Conservation (phyloP, 2,113 vertebrate species). For the Oncorhynchus clarkii region DNA sequence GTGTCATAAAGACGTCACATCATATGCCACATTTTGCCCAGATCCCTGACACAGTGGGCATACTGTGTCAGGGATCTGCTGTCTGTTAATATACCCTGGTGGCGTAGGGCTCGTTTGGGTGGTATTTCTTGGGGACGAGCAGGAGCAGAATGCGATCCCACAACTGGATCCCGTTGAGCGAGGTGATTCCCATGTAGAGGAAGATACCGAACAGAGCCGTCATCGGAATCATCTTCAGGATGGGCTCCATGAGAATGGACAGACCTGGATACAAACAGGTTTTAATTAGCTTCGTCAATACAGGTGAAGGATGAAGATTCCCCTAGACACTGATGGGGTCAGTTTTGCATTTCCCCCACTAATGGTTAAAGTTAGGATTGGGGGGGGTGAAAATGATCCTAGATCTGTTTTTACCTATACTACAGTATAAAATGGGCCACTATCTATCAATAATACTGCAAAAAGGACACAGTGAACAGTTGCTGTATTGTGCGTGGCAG, state of each 20-base stretch:
- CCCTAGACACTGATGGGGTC: too few species aligned
- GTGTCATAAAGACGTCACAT: not conserved
- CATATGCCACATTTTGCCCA: not conserved
- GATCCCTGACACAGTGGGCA: not conserved
- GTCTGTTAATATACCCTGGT: slow-evolving; percentile 73
- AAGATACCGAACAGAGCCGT: slow-evolving; percentile 95
- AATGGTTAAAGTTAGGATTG: too few species aligned
- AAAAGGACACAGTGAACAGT: too few species aligned
- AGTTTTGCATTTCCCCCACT: too few species aligned
- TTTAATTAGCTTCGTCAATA: not conserved
- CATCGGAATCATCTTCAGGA: slow-evolving; percentile 88
- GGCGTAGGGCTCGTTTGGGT: slow-evolving; percentile 82
- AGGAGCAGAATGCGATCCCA: slow-evolving; percentile 90
- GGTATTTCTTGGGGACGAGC: slow-evolving; percentile 90
- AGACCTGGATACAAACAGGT: slow-evolving; percentile 73
- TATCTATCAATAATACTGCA: too few species aligned
- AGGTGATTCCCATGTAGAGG: slow-evolving; percentile 97
- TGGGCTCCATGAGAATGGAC: slow-evolving; percentile 93
- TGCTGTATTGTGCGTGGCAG: too few species aligned
- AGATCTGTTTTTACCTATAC: too few species aligned
- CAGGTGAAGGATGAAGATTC: not conserved
- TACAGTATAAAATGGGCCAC: too few species aligned
- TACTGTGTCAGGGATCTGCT: not conserved
- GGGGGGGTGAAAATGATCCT: too few species aligned
- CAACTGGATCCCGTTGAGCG: slow-evolving; percentile 92